Percentiles rank a stretch among this genome's conserved stretches.
Conservation (phyloP, 1,140 invertebrate genomes). For the Venustaconcha ellipsiformis region DNA sequence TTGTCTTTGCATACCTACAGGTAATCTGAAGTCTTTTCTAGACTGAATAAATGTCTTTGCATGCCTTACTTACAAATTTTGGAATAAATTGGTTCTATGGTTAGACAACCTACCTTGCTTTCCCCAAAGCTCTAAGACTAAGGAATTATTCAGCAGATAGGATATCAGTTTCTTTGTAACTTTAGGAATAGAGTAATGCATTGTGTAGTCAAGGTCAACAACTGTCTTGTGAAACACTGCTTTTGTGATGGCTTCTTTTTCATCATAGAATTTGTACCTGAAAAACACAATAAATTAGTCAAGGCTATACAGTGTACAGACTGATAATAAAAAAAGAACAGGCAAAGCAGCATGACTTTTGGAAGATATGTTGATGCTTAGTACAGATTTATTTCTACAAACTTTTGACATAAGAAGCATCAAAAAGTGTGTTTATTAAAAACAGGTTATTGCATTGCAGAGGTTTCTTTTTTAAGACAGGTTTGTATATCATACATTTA, state of each 20-base stretch:
- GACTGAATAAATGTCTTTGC: no score
- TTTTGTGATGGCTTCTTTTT: conserved; percentile 31
- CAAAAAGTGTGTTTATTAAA: no score
- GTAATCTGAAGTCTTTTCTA: no score
- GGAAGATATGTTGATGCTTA: background rate
- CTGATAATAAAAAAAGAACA: background rate
- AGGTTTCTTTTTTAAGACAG: no score
- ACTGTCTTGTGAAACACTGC: conserved; percentile 41
- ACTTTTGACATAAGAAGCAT: no score
- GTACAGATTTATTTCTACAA: no score
- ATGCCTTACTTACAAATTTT: no score
- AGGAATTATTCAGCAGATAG: conserved; percentile 38
- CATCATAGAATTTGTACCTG: conserved; percentile 35
- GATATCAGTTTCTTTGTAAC: conserved; percentile 41
- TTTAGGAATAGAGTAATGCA: conserved; percentile 34
- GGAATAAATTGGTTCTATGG: background rate
- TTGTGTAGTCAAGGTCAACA: conserved; percentile 35
- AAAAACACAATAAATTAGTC: conserved; percentile 4
- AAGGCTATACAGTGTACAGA: background rate
- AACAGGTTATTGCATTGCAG: no score
- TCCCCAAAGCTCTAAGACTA: conserved; percentile 56
- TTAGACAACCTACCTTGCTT: conserved; percentile 43
- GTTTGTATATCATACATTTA: no score
- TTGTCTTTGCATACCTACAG: no score
- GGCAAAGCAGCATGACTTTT: background rate